Conservation (phyloP, 2,113 vertebrate genomes). For the Nothoprocta pentlandii region DNA sequence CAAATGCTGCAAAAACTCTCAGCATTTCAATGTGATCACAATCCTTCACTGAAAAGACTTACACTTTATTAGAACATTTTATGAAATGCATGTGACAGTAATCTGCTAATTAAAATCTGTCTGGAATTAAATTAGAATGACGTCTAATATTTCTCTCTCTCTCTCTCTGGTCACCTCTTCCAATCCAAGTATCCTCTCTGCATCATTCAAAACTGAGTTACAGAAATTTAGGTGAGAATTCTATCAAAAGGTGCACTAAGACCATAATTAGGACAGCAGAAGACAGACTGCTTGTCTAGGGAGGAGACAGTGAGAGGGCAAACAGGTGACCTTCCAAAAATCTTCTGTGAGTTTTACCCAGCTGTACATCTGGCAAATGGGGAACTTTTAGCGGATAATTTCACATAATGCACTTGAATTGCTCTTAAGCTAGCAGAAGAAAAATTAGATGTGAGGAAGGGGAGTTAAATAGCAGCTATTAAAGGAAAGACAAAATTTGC, state of each 20-base stretch:
- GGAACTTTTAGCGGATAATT: slow-evolving; percentile 2
- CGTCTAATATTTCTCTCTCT: background rate
- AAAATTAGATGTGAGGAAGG: background rate
- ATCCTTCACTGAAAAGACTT: background rate
- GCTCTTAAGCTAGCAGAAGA: slow-evolving; percentile 35
- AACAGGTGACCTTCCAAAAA: background rate
- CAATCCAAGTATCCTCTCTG: background rate
- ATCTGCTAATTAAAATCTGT: background rate
- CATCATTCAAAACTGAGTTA: background rate
- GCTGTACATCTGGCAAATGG: background rate
- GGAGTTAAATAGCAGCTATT: slow-evolving; percentile 46
- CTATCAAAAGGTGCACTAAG: background rate
- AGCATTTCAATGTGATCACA: background rate
- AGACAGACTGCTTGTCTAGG: background rate
- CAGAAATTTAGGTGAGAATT: background rate
- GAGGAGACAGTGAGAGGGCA: background rate
- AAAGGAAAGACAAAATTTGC: slow-evolving; percentile 17
- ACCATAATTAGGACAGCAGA: background rate
- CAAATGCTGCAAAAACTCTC: background rate
- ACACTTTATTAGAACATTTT: background rate
- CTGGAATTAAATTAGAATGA: background rate
- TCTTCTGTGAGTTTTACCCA: background rate
- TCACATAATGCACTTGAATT: background rate
- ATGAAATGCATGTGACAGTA: background rate
- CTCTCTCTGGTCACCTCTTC: background rate